Conservation (phyloP, 2,797 vertebrate species). For the Zalophus californianus region DNA sequence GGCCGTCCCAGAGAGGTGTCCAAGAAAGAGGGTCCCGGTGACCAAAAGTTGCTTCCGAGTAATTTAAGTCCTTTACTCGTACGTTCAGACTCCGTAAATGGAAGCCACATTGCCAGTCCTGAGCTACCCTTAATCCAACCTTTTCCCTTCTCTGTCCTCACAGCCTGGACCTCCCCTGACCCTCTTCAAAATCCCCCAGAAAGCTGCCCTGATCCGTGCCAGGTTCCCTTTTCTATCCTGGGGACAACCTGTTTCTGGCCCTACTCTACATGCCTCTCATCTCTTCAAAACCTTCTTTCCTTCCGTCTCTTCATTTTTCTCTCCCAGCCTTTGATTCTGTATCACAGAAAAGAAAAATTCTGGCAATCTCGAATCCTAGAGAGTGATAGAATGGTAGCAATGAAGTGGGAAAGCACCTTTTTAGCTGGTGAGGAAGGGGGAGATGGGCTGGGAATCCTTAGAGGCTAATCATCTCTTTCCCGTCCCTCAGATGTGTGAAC, state of each 20-base stretch:
- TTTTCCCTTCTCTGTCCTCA: neutral
- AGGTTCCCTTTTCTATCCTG: too few relatives aligned
- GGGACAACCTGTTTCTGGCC: neutral
- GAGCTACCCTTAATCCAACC: rapidly evolving
- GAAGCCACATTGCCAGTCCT: neutral
- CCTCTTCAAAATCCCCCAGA: neutral
- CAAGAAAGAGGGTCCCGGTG: neutral
- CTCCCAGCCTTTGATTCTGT: neutral
- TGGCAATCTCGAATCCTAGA: neutral
- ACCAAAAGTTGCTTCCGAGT: neutral
- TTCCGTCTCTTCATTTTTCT: neutral
- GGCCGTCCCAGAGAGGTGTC: neutral
- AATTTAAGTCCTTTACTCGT: neutral
- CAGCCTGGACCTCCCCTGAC: neutral
- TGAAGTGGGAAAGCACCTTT: neutral
- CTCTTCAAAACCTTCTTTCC: neutral
- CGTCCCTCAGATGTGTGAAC: rapidly evolving
- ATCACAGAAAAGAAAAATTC: neutral
- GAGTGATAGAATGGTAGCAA: neutral
- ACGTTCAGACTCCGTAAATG: neutral
- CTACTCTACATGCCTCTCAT: rapidly evolving
- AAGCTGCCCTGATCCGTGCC: neutral
- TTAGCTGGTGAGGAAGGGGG: too few relatives aligned
- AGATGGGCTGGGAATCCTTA: neutral
- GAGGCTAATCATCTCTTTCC: neutral